Conservation (phyloP, 2,113 vertebrate species). For the Ochotona princeps region DNA sequence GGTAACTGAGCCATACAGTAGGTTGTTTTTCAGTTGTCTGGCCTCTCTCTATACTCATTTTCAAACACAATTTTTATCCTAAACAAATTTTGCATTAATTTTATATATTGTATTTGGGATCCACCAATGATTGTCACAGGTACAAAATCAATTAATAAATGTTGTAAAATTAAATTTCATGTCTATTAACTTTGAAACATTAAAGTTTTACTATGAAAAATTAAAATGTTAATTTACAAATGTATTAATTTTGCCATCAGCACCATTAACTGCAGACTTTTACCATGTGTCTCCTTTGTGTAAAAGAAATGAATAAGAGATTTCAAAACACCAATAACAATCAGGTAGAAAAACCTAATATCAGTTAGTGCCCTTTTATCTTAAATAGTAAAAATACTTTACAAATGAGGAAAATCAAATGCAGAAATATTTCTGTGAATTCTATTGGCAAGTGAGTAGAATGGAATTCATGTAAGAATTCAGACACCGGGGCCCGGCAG, state of each 20-base stretch:
- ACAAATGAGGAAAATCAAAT: neutral
- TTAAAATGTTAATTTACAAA: conserved; percentile 32
- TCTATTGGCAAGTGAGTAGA: neutral
- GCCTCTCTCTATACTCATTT: no score
- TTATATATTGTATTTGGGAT: neutral
- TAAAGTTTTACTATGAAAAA: conserved; percentile 28
- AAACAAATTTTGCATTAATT: neutral
- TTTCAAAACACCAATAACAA: neutral
- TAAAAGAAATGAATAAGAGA: neutral
- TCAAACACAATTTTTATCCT: neutral
- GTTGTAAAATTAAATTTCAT: neutral
- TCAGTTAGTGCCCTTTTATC: neutral
- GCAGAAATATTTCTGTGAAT: conserved; percentile 23
- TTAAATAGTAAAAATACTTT: neutral
- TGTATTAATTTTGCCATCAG: neutral
- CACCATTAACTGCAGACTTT: neutral
- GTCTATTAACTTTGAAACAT: neutral
- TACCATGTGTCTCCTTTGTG: neutral
- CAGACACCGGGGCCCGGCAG: no score
- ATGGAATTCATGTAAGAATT: neutral
- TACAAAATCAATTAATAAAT: conserved; percentile 13
- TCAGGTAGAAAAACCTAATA: neutral
- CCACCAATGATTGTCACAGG: neutral
- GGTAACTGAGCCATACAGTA: no score
- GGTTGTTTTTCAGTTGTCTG: no score